Conservation (phyloP, 2,113 vertebrate species). For the Neopipo cinnamomea region DNA sequence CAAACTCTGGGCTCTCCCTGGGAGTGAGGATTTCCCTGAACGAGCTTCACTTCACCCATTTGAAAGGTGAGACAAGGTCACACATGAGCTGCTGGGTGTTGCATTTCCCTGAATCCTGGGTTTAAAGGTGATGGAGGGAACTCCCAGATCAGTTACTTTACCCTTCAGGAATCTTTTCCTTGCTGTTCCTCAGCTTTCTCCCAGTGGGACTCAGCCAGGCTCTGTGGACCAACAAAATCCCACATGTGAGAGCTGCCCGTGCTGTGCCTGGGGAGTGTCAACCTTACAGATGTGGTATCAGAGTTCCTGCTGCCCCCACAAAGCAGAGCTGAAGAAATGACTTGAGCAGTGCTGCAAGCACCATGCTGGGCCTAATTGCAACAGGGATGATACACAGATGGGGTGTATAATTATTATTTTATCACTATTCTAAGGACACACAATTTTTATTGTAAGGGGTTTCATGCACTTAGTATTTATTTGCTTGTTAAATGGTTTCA, state of each 20-base stretch:
- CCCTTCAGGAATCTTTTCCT: not conserved
- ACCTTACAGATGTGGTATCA: accelerated
- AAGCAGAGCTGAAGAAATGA: not conserved
- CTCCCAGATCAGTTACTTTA: not conserved
- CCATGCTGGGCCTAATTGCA: not conserved
- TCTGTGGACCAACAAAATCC: not conserved
- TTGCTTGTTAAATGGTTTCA: not conserved
- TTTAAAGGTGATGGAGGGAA: accelerated
- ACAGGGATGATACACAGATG: not conserved
- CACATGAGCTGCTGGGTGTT: accelerated
- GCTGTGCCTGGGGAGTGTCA: not conserved
- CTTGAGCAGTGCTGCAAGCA: not conserved
- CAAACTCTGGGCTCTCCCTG: not conserved
- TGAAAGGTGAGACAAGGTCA: not conserved
- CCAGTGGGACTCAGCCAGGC: not conserved
- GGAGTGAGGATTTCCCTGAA: not conserved
- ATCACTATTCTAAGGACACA: not conserved
- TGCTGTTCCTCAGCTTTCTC: not conserved
- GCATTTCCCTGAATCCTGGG: not conserved
- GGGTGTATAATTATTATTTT: not conserved
- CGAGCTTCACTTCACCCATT: accelerated
- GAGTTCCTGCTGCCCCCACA: not conserved
- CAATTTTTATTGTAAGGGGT: not conserved
- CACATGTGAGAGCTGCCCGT: not conserved
- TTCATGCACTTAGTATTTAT: not conserved